These are phyloP conservation scores for Globodera ellingtonae DNA, from an alignment of 1,140 invertebrate genomes.

Conservation along the genomic window DNA sequence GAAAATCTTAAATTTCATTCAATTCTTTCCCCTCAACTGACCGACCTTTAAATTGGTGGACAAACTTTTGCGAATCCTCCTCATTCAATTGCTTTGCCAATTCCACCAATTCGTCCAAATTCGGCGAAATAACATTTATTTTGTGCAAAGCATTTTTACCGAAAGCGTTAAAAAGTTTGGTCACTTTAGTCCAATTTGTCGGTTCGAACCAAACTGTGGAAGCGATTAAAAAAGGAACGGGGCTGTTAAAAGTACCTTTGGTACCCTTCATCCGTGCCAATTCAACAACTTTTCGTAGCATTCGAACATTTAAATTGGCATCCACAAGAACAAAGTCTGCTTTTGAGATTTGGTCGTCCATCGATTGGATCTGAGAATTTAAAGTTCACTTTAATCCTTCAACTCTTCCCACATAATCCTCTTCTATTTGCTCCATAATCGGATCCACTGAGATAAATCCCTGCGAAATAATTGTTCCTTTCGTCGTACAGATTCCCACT, in stretches of 20 bases:
- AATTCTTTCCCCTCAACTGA: background rate
- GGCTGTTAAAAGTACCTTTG: conserved; percentile 10
- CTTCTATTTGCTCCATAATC: conserved; percentile 9
- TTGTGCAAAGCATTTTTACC: conserved; percentile 11
- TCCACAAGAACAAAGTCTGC: conserved; percentile 56
- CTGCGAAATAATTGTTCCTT: background rate
- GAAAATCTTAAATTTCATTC: background rate
- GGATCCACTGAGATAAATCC: conserved; percentile 11
- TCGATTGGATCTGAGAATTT: conserved; percentile 39
- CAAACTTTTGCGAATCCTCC: background rate
- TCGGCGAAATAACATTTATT: conserved; percentile 49
- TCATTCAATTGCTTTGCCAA: conserved; percentile 11
- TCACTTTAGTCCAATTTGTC: conserved; percentile 53
- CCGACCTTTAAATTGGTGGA: conserved; percentile 8
- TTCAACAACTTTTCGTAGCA: conserved; percentile 14
- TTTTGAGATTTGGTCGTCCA: conserved; percentile 38
- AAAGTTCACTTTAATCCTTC: background rate
- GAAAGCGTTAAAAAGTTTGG: conserved; percentile 48
- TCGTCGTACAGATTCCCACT: background rate
- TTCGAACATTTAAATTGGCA: conserved; percentile 46
- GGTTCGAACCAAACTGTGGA: conserved; percentile 60
- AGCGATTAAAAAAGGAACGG: too few relatives aligned
- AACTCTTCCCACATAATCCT: conserved; percentile 10
- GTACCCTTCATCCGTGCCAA: conserved; percentile 9
- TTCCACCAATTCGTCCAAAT: conserved; percentile 48